Conservation (phyloP, 2,888 invertebrate species). For the Isotomurus palustris region DNA sequence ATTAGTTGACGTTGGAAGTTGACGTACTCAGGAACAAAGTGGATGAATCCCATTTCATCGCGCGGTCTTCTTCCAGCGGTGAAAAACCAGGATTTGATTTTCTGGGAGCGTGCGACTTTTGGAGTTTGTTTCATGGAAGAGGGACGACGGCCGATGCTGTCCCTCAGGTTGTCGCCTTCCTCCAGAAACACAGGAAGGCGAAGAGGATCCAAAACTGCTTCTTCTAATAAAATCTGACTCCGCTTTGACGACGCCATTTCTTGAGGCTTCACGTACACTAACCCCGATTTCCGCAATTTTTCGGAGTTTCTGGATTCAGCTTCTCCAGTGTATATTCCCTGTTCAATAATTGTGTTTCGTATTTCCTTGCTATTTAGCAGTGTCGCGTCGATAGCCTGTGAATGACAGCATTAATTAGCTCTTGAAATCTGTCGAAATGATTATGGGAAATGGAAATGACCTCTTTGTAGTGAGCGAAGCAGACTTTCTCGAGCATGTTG, state of each 20-base stretch:
- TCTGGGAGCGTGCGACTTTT: no score
- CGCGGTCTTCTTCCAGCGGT: slow-evolving; percentile 32
- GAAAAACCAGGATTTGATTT: no score
- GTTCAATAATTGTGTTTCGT: not conserved
- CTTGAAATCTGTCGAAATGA: no score
- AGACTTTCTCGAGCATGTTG: slow-evolving; percentile 21
- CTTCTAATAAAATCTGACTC: no score
- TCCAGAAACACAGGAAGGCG: not conserved
- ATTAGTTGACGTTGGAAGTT: not conserved
- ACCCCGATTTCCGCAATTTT: not conserved
- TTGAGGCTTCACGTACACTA: not conserved
- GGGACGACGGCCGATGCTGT: slow-evolving; percentile 4
- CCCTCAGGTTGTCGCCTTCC: not conserved
- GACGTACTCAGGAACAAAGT: slow-evolving; percentile 40
- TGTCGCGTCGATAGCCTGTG: no score
- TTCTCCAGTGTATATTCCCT: no score
- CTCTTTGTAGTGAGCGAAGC: slow-evolving; percentile 31
- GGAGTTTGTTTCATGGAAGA: no score
- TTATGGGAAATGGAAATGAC: no score
- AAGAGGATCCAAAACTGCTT: slow-evolving; percentile 4
- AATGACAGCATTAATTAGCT: no score
- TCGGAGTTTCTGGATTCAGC: no score
- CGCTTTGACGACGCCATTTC: no score
- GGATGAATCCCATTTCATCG: slow-evolving; percentile 43
- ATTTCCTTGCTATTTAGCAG: not conserved